Base-by-base conservation (phyloP, 2,888 invertebrate species). In the Galeopsomyia nigrocyanea region DNA sequence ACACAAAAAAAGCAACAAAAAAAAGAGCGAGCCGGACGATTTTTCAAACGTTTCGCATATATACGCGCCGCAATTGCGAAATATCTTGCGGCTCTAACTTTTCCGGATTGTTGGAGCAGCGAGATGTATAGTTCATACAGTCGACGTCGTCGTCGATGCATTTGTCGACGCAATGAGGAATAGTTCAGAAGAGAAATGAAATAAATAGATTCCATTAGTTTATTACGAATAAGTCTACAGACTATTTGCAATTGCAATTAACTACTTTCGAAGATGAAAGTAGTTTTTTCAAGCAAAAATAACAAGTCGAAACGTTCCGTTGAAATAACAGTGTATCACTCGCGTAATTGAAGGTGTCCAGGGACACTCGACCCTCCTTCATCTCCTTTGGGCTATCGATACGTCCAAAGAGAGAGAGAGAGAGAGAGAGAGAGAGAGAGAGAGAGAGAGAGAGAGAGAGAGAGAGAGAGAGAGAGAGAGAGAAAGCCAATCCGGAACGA, bases 131-230 rank as follows among this genome's bases (percentile, higher is more conserved):
- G n/a, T n/a, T n/a, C n/a, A n/a, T n/a, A n/a, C n/a, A 80, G 76
- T 83, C 82, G 81, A 78, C 78, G 81, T 81, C 82, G 76, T 71
- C 64, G 72, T 71, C 75, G 73, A 77, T 77, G 74, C 78, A 80
- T 80, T 80, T 79, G 78, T 79, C 80, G 75, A 75, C 61, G 62
- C 61, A 74, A 77, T 55, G 66, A 69, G 68, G 47, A 47, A 19
- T 58, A 58, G 53, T 51, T 53, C 61, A 60, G 68, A 70, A 67
- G 58, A 70, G 62, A 55, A 55, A 66, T 47, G 53, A 53, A 68
- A 67, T n/a, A n/a, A n/a, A n/a, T n/a, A n/a, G 60, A 60, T 49
- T 55, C 61, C 55, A 61, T 68, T 61, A 68, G 17, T 60, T 3
- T 31, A 47, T 61, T 14, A 47, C 53, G 61, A 16, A 60, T 60